Evolutionary conservation across 2,113 vertebrate species (phyloP).

Genomic region (Neoarius graeffei): DNA sequence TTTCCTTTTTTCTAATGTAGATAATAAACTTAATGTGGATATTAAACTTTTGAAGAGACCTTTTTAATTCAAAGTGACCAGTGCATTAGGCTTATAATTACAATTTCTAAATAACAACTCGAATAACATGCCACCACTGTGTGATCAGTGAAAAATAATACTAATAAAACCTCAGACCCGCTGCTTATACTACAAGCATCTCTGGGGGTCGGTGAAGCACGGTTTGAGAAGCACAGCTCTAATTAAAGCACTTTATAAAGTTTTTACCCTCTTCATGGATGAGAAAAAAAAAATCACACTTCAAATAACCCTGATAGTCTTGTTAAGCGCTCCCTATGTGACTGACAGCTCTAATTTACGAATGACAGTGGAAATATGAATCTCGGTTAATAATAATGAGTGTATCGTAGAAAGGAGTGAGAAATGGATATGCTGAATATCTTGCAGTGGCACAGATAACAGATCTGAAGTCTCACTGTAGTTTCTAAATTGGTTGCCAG

Average conservation of each 20-base stretch:
- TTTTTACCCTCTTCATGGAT: neutral
- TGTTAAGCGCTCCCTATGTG: neutral
- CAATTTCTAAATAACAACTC: neutral
- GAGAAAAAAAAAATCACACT: neutral
- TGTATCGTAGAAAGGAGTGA: neutral
- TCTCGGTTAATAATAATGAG: neutral
- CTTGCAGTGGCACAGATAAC: conserved; percentile 1
- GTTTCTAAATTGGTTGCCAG: conserved; percentile 13
- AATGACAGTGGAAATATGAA: conserved; percentile 2
- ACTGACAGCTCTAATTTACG: conserved; percentile 4
- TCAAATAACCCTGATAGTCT: neutral
- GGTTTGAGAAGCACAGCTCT: neutral
- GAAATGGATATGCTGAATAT: conserved; percentile 4
- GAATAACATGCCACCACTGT: neutral
- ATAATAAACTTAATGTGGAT: too few species aligned
- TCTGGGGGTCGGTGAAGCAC: neutral
- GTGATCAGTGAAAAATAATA: conserved; percentile 1
- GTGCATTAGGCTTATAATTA: neutral
- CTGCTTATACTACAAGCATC: neutral
- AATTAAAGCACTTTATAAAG: conserved; percentile 2
- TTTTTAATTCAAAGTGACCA: neutral
- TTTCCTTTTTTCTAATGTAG: neutral
- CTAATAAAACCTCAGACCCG: neutral
- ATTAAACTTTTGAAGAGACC: neutral
- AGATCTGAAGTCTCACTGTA: conserved; percentile 11